phyloP scores from a whole-genome alignment of 2,888 invertebrate genomes.

The Helicoverpa assulta region DNA sequence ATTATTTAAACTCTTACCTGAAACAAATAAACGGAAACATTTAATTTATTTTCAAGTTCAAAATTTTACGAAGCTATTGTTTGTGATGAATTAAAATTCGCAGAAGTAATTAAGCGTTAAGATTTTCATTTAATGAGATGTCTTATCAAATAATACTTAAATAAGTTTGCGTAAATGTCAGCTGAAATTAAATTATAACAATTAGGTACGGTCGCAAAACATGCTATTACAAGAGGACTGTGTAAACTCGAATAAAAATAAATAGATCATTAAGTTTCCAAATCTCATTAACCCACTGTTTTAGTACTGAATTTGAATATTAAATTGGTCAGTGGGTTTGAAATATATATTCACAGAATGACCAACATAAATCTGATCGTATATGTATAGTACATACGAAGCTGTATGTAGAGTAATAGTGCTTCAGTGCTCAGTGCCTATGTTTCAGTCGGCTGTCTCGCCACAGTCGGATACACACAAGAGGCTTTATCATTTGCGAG shows the following conservation, averaged over 20 bases:
- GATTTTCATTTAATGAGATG: constrained; percentile 11
- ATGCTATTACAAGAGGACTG: too few species aligned
- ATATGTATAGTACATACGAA: background rate
- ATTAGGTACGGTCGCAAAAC: too few species aligned
- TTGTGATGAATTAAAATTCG: constrained; percentile 1
- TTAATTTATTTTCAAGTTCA: constrained; percentile 50
- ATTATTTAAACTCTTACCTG: constrained; percentile 73
- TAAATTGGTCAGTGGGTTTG: background rate
- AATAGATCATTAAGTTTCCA: background rate
- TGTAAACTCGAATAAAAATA: background rate
- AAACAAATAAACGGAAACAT: constrained; percentile 67
- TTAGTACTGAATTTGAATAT: constrained; percentile 11
- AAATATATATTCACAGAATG: constrained; percentile 5
- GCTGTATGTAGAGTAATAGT: constrained; percentile 25
- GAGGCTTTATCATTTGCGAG: constrained; percentile 56
- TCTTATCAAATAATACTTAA: background rate
- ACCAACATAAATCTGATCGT: constrained; percentile 2
- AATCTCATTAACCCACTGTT: constrained; percentile 2
- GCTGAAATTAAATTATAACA: background rate
- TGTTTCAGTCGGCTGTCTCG: constrained; percentile 25
- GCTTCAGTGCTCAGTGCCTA: constrained; percentile 15
- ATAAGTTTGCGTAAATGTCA: background rate
- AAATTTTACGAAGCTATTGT: constrained; percentile 22
- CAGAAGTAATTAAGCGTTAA: constrained; percentile 7
- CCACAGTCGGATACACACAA: constrained; percentile 43